Base-by-base conservation (phyloP, 2,888 invertebrate genomes). In the Cremastinae sp. region DNA sequence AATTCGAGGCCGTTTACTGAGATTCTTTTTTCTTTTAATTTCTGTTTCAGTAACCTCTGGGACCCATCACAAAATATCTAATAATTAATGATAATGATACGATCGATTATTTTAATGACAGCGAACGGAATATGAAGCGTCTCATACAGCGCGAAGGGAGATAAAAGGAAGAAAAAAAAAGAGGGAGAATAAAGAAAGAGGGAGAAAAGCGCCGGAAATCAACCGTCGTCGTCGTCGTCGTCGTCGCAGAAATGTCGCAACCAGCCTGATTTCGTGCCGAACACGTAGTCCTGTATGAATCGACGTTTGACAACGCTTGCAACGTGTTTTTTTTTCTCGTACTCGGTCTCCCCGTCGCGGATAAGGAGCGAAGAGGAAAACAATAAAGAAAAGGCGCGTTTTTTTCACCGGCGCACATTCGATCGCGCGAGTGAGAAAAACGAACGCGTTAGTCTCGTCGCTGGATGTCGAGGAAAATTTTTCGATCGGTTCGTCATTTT, bases 11-110 rank as follows among this genome's bases (percentile, higher is more conserved):
- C 45, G 28, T 38, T 45, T 51, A 62, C 53, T 38, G 71, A 20
- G 62, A 56, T 28, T 71, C 54, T 49, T 62, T 59, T 79, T 58
- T 81, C 58, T 62, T 58, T 38, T 36, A 51, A 83, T 83, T 79
- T 89, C 66, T 89, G 89, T 89, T 89, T 64, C 88, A 89, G 89
- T 89, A 88, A 89, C 83, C 87, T 87, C 84, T 84, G 88, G 88
- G 88, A 86, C 82, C 82, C 86, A 87, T 85, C 85, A 80, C 74
- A 88, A 83, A 89, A 87, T 88, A 89, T 88, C 88, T 88, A 88
- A 88, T 88, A 79, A 89, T 87, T 89, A 88, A 88, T 87, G 85
- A 87, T 88, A 82, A 81, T 69, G 78, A 78, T 78, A 79, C 80
- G 79, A 78, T 79, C 78, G 80, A 79, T 80, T 79, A 80, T 79